These are phyloP conservation scores for Myripristis murdjan DNA, from an alignment of 2,797 vertebrate species.

Conservation along the genomic window DNA sequence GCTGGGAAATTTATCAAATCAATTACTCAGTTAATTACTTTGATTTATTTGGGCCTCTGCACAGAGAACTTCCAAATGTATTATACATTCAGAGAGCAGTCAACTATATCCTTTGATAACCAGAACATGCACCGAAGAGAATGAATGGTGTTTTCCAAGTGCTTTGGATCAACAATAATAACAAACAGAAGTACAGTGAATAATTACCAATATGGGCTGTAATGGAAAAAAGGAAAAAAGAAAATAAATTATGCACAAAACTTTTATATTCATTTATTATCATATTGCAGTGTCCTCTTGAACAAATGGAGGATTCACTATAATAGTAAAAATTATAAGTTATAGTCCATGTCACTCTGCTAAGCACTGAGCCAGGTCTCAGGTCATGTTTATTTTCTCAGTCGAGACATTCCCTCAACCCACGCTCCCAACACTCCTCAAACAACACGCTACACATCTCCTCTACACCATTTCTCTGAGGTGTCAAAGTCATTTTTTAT, in stretches of 20 bases:
- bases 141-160: conserved; percentile 55
- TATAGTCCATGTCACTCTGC: neutral
- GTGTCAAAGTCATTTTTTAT: neutral
- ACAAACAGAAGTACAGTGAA: conserved; percentile 64
- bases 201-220: conserved; percentile 60
- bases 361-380: neutral
- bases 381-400: neutral
- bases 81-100: conserved; percentile 66
- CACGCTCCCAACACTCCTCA: too few species aligned
- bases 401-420: neutral
- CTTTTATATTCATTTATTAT: neutral
- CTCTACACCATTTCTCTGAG: neutral
- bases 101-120: conserved; percentile 71
- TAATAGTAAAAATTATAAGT: neutral
- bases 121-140: conserved; percentile 60
- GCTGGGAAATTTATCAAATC: conserved; percentile 76
- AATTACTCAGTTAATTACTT: conserved; percentile 84
- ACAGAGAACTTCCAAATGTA: conserved; percentile 62
- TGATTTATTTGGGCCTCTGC: conserved; percentile 81
- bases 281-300: neutral
- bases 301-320: neutral
- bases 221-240: conserved; percentile 13
- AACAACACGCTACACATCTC: too few species aligned
- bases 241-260: neutral
- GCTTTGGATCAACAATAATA: conserved; percentile 73